A percentile compares a stretch with the other conserved stretches of the same genome.
These are phyloP conservation scores for Mya arenaria DNA, from an alignment of 1,140 invertebrate genomes.

Conservation along the genomic window DNA sequence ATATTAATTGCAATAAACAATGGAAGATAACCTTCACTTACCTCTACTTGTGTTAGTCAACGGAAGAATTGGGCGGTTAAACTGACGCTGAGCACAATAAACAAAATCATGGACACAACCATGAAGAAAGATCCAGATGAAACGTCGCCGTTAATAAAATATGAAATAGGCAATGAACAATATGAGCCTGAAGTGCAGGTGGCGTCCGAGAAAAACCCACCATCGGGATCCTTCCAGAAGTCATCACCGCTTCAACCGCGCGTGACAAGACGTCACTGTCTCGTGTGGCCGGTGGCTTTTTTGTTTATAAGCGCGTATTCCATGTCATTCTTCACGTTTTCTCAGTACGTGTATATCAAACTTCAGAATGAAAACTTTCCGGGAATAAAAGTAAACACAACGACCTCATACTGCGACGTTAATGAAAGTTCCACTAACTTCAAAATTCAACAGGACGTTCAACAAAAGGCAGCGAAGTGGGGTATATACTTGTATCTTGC, in stretches of 20 bases:
- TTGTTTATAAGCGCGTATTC: constrained; percentile 19
- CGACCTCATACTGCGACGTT: constrained; percentile 7
- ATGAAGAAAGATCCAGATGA: neutral
- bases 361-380: constrained; percentile 28
- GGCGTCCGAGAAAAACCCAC: neutral
- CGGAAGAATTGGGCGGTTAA: too few relatives aligned
- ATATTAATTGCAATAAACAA: too few relatives aligned
- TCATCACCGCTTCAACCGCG: neutral
- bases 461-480: constrained; percentile 35
- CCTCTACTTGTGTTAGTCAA: too few relatives aligned
- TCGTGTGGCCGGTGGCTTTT: constrained; percentile 27
- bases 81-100: too few relatives aligned
- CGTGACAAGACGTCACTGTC: constrained; percentile 14
- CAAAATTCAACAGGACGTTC: constrained; percentile 12
- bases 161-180: neutral
- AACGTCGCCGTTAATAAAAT: neutral
- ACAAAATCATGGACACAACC: too few relatives aligned
- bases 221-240: neutral
- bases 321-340: constrained; percentile 17
- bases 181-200: neutral
- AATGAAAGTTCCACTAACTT: constrained; percentile 3
- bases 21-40: too few relatives aligned
- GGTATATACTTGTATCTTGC: constrained; percentile 31
- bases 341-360: constrained; percentile 28
- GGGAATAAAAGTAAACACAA: constrained; percentile 9